Base-by-base conservation (phyloP, 1,140 invertebrate species). In the Megalopta genalis region DNA sequence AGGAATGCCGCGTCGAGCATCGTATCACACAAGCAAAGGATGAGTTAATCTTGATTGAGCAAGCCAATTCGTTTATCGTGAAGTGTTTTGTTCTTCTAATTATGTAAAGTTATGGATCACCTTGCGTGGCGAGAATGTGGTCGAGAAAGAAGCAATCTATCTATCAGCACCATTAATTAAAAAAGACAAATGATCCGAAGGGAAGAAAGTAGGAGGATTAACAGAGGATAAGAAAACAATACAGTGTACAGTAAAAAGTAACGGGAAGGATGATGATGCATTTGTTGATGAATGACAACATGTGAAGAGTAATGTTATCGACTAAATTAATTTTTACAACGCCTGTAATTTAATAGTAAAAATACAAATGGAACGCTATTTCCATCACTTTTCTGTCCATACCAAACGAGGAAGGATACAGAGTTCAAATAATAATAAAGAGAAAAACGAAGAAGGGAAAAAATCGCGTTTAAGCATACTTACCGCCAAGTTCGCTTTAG, bases 401-500 rank as follows among this genome's bases (percentile, higher is more conserved):
- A 82, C 59, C 42, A 73, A 84, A 81, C 68, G 54, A 57, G 54
- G 42, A 84, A 85, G 67, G 63, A 77, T 86, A 75, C 62, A 64
- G 62, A 85, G 80, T 76, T 82, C 76, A 82, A 82, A 62, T 85
- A 85, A 46, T 46, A 14, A 46, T 46, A 46, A 46, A 12, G 42
- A 12, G 42, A 46, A 82, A 78, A 54, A 59, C 57, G 59, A 82
- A 82, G 42, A 52, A 65, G 66, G 60, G n/a, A 49, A 70, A 65
- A 82, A 60, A 62, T 79, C 83, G 77, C 72, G 65, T 70, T 77
- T 78, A 81, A 78, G 69, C 64, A 82, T 80, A 82, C 73, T 80
- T 86, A 78, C 42, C 71, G 77, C 77, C 85, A 86, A 86, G 68
- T 77, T 80, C 60, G 81, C 77, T 72, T 82, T 86, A 86, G 74